Conservation (phyloP, 2,888 invertebrate genomes). For the Euzophera pinguis region DNA sequence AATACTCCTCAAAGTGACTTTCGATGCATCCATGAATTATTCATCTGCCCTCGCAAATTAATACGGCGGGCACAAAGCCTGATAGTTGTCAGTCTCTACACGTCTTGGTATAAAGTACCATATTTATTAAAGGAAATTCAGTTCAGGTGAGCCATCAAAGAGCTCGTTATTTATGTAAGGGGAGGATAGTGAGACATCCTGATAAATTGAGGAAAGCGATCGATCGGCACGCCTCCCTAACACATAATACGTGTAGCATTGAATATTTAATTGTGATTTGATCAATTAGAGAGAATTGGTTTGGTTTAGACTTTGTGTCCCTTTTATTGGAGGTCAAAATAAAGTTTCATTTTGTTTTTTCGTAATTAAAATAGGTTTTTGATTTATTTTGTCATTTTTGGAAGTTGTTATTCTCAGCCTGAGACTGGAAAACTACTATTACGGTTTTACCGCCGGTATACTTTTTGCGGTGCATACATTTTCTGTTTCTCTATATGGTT, state of each 20-base stretch:
- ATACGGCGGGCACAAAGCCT: background rate
- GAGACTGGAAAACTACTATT: no score
- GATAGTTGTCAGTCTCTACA: background rate
- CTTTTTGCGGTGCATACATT: no score
- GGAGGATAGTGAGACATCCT: background rate
- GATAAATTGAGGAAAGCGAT: background rate
- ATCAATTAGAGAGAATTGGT: background rate
- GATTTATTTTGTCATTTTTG: no score
- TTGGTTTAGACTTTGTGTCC: background rate
- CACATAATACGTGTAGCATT: background rate
- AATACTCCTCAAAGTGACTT: background rate
- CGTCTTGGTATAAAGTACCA: background rate
- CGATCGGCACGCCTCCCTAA: background rate
- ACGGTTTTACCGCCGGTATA: no score
- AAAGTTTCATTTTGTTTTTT: no score
- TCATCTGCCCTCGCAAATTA: background rate
- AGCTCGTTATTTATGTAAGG: background rate
- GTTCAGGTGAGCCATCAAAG: background rate
- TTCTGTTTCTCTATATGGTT: no score
- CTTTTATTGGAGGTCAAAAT: background rate
- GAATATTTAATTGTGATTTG: background rate
- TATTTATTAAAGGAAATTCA: background rate
- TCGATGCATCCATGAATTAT: conserved; percentile 5
- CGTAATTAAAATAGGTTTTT: no score
- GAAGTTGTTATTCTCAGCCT: no score